Base-by-base conservation (phyloP, 2,797 vertebrate genomes). In the Oreortyx pictus region DNA sequence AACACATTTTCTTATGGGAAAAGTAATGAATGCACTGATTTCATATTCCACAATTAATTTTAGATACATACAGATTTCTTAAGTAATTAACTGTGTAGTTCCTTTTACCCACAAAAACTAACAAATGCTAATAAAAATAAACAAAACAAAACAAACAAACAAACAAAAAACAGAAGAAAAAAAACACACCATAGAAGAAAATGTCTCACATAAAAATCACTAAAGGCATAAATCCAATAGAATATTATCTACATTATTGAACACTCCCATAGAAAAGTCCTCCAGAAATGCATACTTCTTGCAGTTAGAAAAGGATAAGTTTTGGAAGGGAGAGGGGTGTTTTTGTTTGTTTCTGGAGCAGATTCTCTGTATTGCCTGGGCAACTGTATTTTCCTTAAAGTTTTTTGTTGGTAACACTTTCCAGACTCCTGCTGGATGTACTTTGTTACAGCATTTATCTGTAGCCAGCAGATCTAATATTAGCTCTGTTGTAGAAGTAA, bases 21-120 rank as follows among this genome's bases (percentile, higher is more conserved):
- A 82, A 35, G 20, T 47, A 65, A 35, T 47, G 6, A 1, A 23
- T 24, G 82, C 83, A 74, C 6, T 49, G 9, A 57, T 20, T 47
- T 7, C 22, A 14, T 56, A 82, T 64, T 92, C 33, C 24, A 44
- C 12, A 29, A 46, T 35, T 41, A 41, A 78, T 47, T 73, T 67
- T 86, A 68, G 89, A 50, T 78, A 72, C 47, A 49, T 86, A 57
- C 43, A 64, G 6, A 23, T 74, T 81, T 76, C 23, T 49, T 68
- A 70, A 60, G 46, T 57, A 80, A 56, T 46, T 9, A 79, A 31
- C 7, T 29, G 50, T 2, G 8, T 46, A 61, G 46, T 39, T 57
- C 2, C 50, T 7, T 4, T 43, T 52, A 44, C 7, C 60, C 5
- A 52, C 1, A 65, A 83, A 84, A 54, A 41, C 27, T 4, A 59